Evolutionary conservation across 2,888 invertebrate species (phyloP), one percentile per base, ranked within the genome.

Genomic region (Stenoptilia bipunctidactyla): DNA sequence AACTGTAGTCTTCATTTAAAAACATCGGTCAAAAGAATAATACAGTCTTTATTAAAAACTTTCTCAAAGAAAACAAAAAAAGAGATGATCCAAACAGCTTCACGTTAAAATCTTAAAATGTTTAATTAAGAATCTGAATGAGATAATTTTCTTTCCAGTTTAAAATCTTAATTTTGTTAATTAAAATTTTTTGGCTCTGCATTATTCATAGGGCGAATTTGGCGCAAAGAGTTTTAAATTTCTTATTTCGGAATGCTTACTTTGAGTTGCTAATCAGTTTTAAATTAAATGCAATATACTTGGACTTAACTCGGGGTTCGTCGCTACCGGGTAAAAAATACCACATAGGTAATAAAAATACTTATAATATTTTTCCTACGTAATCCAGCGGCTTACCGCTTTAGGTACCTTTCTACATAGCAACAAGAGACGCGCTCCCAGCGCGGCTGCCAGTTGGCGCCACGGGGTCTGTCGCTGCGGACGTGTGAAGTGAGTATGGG

Each of bases 131-230:
- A 59, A 30, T 3, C 30, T 30, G 30, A n/a, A 30, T 10, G 12
- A 12, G 30, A 30, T 30, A 30, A 30, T 30, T 30, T 30, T 30
- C 30, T 55, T 53, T 53, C 40, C 52, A 45, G 49, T 62, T 55
- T 52, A 54, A 55, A 62, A 66, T 63, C 61, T 65, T 65, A 68
- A 71, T 71, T 72, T 64, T 55, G 52, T 66, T 69, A 69, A 74
- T 73, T 69, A 71, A 66, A 58, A 59, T 63, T 30, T 30, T 30
- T 30, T 12, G 30, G 12, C n/a, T 30, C 30, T 30, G 12, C 30
- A 30, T 30, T 46, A 47, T 48, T 45, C 34, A 39, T 40, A 42
- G 38, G 15, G 15, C 36, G 40, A 35, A 37, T 35, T 15, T 42
- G 37, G 9, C 12, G 30, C 20, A 20, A 20, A 30, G 12, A 30